phyloP scores from a whole-genome alignment of 1,140 invertebrate species.

The Brachionus rubens region DNA sequence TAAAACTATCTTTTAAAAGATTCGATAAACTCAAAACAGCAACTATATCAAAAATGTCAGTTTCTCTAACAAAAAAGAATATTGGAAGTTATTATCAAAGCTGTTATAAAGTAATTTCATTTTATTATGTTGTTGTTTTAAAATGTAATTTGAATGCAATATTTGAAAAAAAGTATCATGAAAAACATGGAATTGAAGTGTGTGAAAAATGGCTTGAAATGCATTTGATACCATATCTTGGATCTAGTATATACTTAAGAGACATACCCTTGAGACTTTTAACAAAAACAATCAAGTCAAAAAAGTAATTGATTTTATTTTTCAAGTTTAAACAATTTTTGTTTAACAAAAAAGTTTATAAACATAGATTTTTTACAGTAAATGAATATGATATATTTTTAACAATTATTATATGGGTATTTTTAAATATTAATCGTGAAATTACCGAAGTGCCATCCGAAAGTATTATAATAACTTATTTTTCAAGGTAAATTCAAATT shows the following conservation, averaged over 20 bases:
- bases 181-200: neutral
- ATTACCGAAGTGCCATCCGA: constrained; percentile 20
- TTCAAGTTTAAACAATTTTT: neutral
- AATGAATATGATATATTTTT: constrained; percentile 21
- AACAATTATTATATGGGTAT: constrained; percentile 31
- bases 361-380: constrained; percentile 11
- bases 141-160: no score
- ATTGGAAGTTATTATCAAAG: constrained; percentile 12
- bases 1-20: neutral
- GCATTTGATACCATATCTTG: neutral
- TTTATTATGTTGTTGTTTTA: no score
- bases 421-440: constrained; percentile 17
- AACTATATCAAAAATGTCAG: neutral
- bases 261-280: neutral
- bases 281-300: constrained; percentile 29
- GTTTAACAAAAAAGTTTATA: neutral
- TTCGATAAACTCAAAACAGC: neutral
- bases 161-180: neutral
- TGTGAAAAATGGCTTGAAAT: constrained; percentile 44
- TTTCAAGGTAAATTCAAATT: constrained; percentile 11
- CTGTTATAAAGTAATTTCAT: neutral
- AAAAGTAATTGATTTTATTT: constrained; percentile 6
- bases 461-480: constrained; percentile 44
- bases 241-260: constrained; percentile 31
- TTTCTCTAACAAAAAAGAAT: neutral